phyloP scores from a whole-genome alignment of 2,888 invertebrate species.

The Folsomia manolachei region DNA sequence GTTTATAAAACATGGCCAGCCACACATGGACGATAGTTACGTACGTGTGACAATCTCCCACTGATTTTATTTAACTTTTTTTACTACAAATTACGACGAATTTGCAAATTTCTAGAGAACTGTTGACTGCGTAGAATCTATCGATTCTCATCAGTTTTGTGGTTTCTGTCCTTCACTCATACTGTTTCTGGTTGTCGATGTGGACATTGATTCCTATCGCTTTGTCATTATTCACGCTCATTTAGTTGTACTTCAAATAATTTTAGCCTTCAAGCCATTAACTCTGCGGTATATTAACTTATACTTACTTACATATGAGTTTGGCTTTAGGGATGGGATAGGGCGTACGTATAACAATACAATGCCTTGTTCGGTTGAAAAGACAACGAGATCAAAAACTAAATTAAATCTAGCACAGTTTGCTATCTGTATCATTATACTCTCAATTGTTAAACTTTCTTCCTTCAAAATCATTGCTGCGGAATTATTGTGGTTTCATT shows the following conservation, averaged over 20 bases:
- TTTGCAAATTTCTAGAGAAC: neutral
- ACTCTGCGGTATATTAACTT: no score
- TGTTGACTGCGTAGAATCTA: neutral
- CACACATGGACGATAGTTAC: no score
- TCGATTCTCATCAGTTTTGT: neutral
- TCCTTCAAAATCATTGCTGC: neutral
- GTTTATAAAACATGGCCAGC: no score
- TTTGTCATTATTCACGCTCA: neutral
- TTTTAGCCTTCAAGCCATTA: neutral
- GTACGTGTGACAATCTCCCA: neutral
- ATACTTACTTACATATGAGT: no score
- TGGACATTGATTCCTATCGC: neutral
- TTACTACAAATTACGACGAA: neutral
- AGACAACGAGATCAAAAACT: constrained; percentile 9
- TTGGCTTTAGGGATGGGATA: no score
- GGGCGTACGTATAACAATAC: neutral
- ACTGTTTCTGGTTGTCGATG: neutral
- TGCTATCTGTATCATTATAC: neutral
- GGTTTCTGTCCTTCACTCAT: neutral
- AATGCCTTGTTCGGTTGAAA: constrained; percentile 1
- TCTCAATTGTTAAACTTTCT: neutral
- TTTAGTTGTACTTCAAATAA: neutral
- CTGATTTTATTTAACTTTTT: neutral
- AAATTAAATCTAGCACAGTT: neutral
- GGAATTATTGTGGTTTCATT: neutral